Evolutionary conservation across 2,888 invertebrate species (phyloP).

Genomic region (Parochlus steinenii): DNA sequence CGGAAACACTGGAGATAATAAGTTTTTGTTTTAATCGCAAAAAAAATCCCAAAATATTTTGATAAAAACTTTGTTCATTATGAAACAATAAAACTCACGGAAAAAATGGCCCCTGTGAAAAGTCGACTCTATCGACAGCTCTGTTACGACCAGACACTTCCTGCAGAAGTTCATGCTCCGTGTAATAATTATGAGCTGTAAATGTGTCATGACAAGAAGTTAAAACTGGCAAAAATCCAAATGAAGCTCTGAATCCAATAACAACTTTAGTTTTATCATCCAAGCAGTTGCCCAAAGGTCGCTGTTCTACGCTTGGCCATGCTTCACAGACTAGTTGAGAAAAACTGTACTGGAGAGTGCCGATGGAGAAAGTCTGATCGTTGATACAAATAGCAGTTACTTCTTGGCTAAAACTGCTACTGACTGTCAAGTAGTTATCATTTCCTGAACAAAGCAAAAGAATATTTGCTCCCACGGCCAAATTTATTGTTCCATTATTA

Average conservation of each 20-base stretch:
- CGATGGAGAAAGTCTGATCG: constrained; percentile 16
- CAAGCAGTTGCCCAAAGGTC: constrained; percentile 15
- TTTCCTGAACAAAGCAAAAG: constrained; percentile 21
- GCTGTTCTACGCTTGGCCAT: constrained; percentile 15
- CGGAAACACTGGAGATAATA: no score
- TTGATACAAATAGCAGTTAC: constrained; percentile 16
- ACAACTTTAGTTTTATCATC: constrained; percentile 16
- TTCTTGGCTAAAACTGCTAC: no score
- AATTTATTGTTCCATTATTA: constrained; percentile 15
- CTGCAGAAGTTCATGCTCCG: constrained; percentile 17
- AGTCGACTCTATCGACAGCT: constrained; percentile 18
- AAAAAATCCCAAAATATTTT: no score
- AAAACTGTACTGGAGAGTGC: constrained; percentile 15
- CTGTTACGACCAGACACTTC: constrained; percentile 18
- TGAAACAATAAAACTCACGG: no score
- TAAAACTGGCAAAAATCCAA: constrained; percentile 18
- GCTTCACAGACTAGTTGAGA: constrained; percentile 16
- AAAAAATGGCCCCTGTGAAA: constrained; percentile 17
- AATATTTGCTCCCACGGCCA: constrained; percentile 17
- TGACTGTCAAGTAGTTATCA: constrained; percentile 17
- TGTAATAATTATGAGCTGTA: constrained; percentile 18
- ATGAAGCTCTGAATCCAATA: constrained; percentile 19
- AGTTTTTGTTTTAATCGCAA: no score
- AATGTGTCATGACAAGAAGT: constrained; percentile 20
- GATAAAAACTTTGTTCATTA: no score